phyloP scores from a whole-genome alignment of 2,113 vertebrate species.

The human (Homo sapiens) region GRCh38 chr5:141318001-141318500 shows the following conservation, averaged over 20 bases:
- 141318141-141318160: not conserved
- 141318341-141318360: not conserved
- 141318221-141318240: not conserved
- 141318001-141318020: not conserved
- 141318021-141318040: not conserved
- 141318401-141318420: constrained; percentile 25
- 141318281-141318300: not conserved
- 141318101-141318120: constrained; percentile 37
- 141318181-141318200: not conserved
- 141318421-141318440: not conserved
- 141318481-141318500: constrained; percentile 47
- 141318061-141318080: not conserved
- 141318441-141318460: not conserved
- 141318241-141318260: not conserved
- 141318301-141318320: not conserved
- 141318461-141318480: constrained; percentile 23
- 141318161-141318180: not conserved
- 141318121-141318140: not conserved
- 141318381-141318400: constrained; percentile 17
- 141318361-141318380: constrained; percentile 21
- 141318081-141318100: not conserved
- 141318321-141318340: constrained; percentile 5
- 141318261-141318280: not conserved
- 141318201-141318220: not conserved
- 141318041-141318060: not conserved